Percentiles rank a stretch among this genome's conserved stretches.
These are phyloP conservation scores for Pseudomyrmex cubaensis DNA, from an alignment of 1,140 invertebrate species.

Conservation along the genomic window DNA sequence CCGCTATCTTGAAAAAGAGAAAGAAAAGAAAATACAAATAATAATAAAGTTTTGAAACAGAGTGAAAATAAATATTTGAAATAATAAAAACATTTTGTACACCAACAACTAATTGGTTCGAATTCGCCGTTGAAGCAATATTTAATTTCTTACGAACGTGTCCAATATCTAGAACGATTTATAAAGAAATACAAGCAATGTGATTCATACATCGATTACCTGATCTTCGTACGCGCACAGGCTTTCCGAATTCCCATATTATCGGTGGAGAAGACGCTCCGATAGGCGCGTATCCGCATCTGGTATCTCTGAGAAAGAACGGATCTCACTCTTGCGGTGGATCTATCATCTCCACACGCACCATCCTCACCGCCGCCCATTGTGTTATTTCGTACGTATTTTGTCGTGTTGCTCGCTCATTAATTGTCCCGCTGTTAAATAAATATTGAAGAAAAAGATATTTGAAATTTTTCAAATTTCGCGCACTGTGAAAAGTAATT, in stretches of 20 bases:
- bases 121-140: no score
- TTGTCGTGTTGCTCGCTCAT: neutral
- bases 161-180: no score
- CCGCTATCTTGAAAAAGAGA: neutral
- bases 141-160: no score
- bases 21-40: neutral
- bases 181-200: neutral
- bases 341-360: constrained; percentile 84
- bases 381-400: constrained; percentile 80
- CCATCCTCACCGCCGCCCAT: constrained; percentile 86
- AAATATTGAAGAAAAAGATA: neutral
- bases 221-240: neutral
- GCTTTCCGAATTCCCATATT: constrained; percentile 49
- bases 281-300: constrained; percentile 82
- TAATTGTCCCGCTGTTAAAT: neutral
- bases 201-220: neutral
- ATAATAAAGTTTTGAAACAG: neutral
- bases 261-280: constrained; percentile 74
- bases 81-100: neutral
- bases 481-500: neutral
- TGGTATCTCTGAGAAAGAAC: constrained; percentile 80
- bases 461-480: neutral
- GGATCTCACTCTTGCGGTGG: constrained; percentile 86
- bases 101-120: no score
- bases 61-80: neutral